These are phyloP conservation scores for Cordilura impudica DNA, from an alignment of 2,888 invertebrate species.

Conservation along the genomic window DNA sequence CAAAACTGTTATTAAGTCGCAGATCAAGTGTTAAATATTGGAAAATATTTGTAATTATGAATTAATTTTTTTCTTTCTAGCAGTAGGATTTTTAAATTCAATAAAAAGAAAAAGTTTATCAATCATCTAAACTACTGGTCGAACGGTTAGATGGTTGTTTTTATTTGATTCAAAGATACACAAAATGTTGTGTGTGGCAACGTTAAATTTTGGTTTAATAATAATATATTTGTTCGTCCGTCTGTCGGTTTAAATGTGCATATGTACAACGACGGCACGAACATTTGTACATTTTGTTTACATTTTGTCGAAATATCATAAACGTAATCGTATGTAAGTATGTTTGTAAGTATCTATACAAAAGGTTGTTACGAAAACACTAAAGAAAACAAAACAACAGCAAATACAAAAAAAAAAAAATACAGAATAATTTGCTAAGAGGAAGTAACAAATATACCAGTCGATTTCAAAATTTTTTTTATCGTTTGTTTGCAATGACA, in stretches of 20 bases:
- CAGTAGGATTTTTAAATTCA: background rate
- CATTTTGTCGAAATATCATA: slow-evolving; percentile 3
- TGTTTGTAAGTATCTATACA: background rate
- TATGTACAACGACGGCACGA: background rate
- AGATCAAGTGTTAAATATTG: too few species aligned
- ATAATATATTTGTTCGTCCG: background rate
- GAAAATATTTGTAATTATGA: too few species aligned
- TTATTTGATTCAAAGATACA: background rate
- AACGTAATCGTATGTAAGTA: background rate
- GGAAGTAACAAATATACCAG: background rate
- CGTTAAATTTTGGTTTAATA: background rate
- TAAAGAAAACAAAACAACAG: background rate
- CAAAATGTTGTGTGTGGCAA: background rate
- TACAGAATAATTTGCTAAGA: background rate
- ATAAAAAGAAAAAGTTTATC: background rate
- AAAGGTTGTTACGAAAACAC: background rate
- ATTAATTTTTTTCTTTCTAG: background rate
- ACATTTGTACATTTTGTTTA: slow-evolving; percentile 1
- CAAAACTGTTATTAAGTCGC: too few species aligned
- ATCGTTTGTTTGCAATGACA: background rate
- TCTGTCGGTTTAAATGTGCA: background rate
- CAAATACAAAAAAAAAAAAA: background rate
- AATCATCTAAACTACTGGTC: background rate
- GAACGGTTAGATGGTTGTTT: background rate
- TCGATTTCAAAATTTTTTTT: background rate